Evolutionary conservation across 1,140 invertebrate genomes (phyloP), one percentile per base, ranked within the genome.

Genomic region (Hylyphantes graminicola): DNA sequence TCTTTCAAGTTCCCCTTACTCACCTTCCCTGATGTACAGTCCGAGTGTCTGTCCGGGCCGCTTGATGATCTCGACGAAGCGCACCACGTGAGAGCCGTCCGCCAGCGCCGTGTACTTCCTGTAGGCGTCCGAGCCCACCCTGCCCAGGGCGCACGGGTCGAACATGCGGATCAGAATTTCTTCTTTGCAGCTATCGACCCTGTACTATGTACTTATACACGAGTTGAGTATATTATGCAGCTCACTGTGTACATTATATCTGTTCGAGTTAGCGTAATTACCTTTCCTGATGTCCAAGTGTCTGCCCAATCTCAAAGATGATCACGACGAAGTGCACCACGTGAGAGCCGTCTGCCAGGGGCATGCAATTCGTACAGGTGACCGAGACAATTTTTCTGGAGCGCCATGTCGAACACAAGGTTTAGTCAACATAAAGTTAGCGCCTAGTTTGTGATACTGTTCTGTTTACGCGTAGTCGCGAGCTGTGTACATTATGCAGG

Each of bases 11-110:
- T n/a, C n/a, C n/a, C n/a, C n/a, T n/a, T n/a, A n/a, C 21, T 73
- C 57, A 82, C 80, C 97, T 91, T 99, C 97, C 51, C 98, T 92
- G 88, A 99, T 98, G 89, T 99, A 99, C 77, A 99, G 93, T 63
- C 98, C 98, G 73, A 99, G 92, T 8, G 97, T 99, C 91, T 99
- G 98, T 48, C 98, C 98, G 2, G 98, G 98, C 87, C 98, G 93
- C 91, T 99, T 99, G 85, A 99, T 97, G 88, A 99, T 99, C 91
- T 99, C 98, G 85, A 99, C 97, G 88, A 99, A 95, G 90, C 98
- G 94, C 68, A 97, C 94, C 87, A 94, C 87, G 72, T 85, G 75
- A 10, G 81, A 57, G 61, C 70, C 75, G 35, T 87, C 87, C 15
- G 86, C 85, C 9, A 85, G 77, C 13, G 65, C 64, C 57, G 87